phyloP scores from a whole-genome alignment of 2,888 invertebrate genomes.

The Conus canariensis region DNA sequence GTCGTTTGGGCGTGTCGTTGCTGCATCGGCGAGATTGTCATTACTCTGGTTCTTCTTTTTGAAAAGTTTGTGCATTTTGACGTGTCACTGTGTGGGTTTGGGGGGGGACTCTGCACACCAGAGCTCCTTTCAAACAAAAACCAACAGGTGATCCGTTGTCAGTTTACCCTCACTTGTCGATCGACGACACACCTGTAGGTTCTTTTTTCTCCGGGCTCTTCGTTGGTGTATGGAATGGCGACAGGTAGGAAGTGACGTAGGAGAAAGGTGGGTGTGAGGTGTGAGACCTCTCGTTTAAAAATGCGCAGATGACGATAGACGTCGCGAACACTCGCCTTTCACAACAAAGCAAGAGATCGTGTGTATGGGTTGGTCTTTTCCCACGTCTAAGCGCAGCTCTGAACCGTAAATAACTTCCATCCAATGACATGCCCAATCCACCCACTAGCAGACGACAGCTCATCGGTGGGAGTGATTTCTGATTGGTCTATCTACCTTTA shows the following conservation, averaged over 20 bases:
- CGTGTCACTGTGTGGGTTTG: not conserved
- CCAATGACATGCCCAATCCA: not conserved
- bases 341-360: not conserved
- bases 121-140: not conserved
- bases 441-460: conserved; percentile 26
- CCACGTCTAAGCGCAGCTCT: not conserved
- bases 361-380: not conserved
- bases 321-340: not conserved
- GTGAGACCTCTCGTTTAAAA: too few species aligned
- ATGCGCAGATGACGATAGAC: not conserved
- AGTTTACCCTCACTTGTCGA: not conserved
- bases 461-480: not conserved
- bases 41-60: conserved; percentile 58
- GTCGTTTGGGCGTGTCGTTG: conserved; percentile 53
- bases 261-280: conserved; percentile 30
- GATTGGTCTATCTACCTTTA: not conserved
- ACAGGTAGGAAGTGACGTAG: conserved; percentile 44
- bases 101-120: conserved; percentile 6
- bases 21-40: conserved; percentile 46
- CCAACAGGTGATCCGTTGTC: not conserved
- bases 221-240: conserved; percentile 32
- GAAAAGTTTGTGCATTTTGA: conserved; percentile 53
- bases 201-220: not conserved
- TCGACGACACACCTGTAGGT: not conserved
- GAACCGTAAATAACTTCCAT: not conserved